These are phyloP conservation scores for Heterodera schachtii DNA, from an alignment of 1,140 invertebrate species.

Conservation along the genomic window DNA sequence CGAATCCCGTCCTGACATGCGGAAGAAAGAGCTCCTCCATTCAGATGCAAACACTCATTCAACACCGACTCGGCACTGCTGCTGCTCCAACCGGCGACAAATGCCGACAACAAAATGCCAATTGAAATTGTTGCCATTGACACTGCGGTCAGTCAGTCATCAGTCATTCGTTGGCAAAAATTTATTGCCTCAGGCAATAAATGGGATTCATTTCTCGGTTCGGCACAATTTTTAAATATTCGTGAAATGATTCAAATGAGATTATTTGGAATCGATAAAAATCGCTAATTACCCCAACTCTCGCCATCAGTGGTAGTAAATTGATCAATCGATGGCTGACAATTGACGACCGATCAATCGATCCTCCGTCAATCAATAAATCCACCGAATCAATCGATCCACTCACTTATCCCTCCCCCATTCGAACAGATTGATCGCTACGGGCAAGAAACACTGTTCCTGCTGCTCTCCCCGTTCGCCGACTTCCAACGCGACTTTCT, in stretches of 20 bases:
- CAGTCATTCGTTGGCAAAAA: background rate
- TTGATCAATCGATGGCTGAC: too few species aligned
- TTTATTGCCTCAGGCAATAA: too few species aligned
- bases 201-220: too few species aligned
- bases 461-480: conserved; percentile 61
- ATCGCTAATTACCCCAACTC: too few species aligned
- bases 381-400: too few species aligned
- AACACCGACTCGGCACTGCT: conserved; percentile 51
- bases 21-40: too few species aligned
- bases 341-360: too few species aligned
- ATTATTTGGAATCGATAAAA: too few species aligned
- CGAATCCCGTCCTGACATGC: too few species aligned
- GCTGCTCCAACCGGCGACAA: conserved; percentile 32
- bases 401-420: background rate
- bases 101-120: conserved; percentile 14
- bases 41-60: conserved; percentile 53
- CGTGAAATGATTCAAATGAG: too few species aligned
- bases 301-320: too few species aligned
- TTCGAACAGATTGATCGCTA: conserved; percentile 51
- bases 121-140: conserved; percentile 58
- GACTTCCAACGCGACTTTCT: conserved; percentile 64
- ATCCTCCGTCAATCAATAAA: too few species aligned
- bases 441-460: conserved; percentile 59
- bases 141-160: conserved; percentile 49
- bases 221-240: background rate